These are phyloP conservation scores for Anhinga rufa DNA, from an alignment of 2,113 vertebrate genomes.

Conservation along the genomic window DNA sequence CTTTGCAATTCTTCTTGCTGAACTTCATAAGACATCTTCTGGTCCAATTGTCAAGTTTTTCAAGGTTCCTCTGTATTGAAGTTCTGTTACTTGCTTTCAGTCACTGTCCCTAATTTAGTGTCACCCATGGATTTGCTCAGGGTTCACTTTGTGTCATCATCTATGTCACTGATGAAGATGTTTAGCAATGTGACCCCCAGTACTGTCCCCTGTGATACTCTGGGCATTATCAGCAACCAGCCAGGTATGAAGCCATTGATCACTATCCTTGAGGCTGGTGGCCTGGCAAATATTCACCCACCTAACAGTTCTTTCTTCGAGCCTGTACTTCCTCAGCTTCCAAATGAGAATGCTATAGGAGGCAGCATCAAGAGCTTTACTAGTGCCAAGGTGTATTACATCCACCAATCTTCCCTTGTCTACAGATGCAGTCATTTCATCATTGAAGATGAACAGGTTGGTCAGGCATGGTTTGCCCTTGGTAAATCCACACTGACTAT, in stretches of 20 bases:
- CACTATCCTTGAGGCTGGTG: not conserved
- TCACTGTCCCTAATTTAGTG: not conserved
- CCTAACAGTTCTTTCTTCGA: not conserved
- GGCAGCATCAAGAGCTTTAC: not conserved
- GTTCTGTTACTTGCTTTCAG: not conserved
- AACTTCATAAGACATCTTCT: not conserved
- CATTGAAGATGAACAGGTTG: not conserved
- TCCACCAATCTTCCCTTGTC: not conserved
- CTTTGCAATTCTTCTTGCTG: not conserved
- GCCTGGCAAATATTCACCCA: not conserved
- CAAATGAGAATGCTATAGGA: not conserved
- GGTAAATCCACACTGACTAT: not conserved
- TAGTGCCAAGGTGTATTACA: not conserved
- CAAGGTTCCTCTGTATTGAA: not conserved
- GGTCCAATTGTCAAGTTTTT: not conserved
- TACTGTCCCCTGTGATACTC: not conserved
- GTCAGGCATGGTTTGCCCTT: not conserved
- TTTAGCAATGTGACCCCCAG: not conserved
- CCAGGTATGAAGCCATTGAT: not conserved
- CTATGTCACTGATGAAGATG: not conserved
- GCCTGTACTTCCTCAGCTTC: not conserved
- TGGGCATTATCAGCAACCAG: not conserved
- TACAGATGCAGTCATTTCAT: not conserved
- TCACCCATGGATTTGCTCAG: not conserved
- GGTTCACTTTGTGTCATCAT: not conserved